Evolutionary conservation across 2,797 vertebrate genomes (phyloP).

Genomic region (Sphenodon punctatus): DNA sequence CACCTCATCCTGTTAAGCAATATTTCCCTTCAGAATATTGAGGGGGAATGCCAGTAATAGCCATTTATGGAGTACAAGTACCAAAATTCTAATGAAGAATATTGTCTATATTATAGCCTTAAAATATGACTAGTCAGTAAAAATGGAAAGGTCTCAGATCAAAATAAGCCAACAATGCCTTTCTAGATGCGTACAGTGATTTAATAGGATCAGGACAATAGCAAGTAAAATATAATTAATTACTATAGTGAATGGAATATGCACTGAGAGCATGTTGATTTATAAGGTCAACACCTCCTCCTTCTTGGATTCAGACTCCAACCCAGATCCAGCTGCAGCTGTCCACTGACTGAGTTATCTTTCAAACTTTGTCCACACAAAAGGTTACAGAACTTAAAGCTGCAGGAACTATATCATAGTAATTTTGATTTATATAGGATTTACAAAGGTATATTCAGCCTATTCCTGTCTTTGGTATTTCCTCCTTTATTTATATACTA

Average conservation of each 20-base stretch:
- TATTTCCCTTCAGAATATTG: neutral
- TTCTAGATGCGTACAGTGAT: neutral
- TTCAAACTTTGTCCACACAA: neutral
- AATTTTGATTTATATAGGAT: neutral
- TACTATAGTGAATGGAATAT: neutral
- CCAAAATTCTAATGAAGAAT: fast-evolving
- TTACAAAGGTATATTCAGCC: neutral
- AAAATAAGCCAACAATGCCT: neutral
- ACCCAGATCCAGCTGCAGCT: no score
- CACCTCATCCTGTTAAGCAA: fast-evolving
- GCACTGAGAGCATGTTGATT: neutral
- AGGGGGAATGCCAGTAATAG: neutral
- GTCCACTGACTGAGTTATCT: neutral
- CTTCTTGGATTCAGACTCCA: neutral
- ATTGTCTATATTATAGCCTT: neutral
- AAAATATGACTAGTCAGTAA: neutral
- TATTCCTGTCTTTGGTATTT: neutral
- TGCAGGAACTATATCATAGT: neutral
- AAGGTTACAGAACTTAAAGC: fast-evolving
- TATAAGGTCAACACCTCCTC: neutral
- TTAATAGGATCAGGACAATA: neutral
- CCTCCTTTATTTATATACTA: neutral
- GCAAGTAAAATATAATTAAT: neutral
- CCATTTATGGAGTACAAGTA: neutral
- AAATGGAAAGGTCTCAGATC: neutral